These are phyloP conservation scores for Mamestra configurata DNA, from an alignment of 1,140 invertebrate genomes.

Conservation along the genomic window DNA sequence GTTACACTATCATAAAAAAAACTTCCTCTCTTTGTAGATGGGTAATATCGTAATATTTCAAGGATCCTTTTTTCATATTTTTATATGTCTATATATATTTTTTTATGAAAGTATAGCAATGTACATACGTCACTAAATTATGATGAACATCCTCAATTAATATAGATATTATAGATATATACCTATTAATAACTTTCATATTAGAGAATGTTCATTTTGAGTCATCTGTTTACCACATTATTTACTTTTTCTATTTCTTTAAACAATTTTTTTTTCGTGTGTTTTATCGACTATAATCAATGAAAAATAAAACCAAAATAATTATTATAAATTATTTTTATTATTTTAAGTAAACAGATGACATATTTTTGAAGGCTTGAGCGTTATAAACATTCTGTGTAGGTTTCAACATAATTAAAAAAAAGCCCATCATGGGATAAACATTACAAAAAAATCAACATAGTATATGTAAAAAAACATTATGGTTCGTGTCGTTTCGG, in stretches of 20 bases:
- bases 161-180: conserved; percentile 3
- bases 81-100: conserved; percentile 11
- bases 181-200: neutral
- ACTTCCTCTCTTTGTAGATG: neutral
- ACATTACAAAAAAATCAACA: neutral
- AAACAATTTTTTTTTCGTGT: neutral
- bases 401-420: conserved; percentile 7
- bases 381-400: conserved; percentile 33
- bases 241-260: neutral
- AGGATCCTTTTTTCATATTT: neutral
- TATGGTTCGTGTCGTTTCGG: neutral
- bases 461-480: neutral
- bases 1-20: conserved; percentile 50
- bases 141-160: conserved; percentile 1
- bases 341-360: conserved; percentile 42
- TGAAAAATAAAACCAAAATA: conserved; percentile 23
- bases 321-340: conserved; percentile 26
- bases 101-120: conserved; percentile 25
- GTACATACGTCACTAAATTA: conserved; percentile 10
- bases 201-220: neutral
- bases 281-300: neutral
- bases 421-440: neutral
- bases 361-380: conserved; percentile 32
- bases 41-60: neutral
- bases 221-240: conserved; percentile 35